Evolutionary conservation across 2,113 vertebrate species (phyloP).

Genomic region (Aix galericulata): DNA sequence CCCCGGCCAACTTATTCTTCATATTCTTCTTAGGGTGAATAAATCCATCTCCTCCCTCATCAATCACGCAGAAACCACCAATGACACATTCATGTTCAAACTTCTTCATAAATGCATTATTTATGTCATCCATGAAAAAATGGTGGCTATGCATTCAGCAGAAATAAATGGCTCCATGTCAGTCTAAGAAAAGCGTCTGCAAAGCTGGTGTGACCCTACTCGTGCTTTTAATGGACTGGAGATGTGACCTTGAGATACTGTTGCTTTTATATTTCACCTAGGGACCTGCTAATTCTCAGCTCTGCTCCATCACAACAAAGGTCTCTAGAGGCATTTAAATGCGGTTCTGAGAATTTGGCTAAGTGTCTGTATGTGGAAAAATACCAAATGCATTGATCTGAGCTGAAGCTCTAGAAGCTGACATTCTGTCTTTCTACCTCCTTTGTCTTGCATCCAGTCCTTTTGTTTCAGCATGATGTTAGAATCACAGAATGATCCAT

Average conservation of each 20-base stretch:
- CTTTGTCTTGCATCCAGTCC: neutral
- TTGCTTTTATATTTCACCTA: neutral
- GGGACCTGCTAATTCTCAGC: neutral
- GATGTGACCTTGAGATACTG: neutral
- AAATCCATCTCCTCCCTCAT: conserved; percentile 58
- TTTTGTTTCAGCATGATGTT: neutral
- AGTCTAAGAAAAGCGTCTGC: neutral
- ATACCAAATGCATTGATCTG: neutral
- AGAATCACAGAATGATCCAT: too few species aligned
- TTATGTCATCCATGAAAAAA: conserved; percentile 5
- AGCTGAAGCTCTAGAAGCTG: neutral
- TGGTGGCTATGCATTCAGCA: neutral
- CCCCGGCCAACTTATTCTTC: conserved; percentile 43
- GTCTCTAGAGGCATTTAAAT: neutral
- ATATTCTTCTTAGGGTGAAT: conserved; percentile 42
- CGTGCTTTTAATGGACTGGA: neutral
- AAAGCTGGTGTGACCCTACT: neutral
- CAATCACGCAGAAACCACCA: neutral
- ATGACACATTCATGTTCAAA: conserved; percentile 24
- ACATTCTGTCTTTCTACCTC: neutral
- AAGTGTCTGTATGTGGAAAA: neutral
- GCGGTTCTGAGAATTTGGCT: neutral
- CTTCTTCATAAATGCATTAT: neutral
- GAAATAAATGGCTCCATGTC: conserved; percentile 30
- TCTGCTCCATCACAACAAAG: neutral